phyloP scores from a whole-genome alignment of 37 sponge, comb jelly and placozoan species.

The Spongilla lacustris region DNA sequence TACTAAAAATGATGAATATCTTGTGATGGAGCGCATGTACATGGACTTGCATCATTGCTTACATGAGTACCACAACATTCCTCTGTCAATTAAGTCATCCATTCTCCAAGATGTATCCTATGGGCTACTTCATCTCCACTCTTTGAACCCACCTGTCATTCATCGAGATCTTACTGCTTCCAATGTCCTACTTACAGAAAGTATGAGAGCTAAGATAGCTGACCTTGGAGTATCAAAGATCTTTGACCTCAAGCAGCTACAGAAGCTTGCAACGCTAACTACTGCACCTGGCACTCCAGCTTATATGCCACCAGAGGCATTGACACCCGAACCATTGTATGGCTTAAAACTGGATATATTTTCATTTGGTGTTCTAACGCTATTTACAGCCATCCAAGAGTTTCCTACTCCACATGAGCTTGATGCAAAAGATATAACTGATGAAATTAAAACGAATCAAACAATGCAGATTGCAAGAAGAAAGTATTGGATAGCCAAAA shows the following conservation, averaged over 20 bases:
- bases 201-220: conserved; percentile 28
- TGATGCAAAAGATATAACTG: too few species aligned
- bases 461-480: too few species aligned
- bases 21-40: conserved; percentile 10
- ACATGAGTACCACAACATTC: background rate
- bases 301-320: conserved; percentile 18
- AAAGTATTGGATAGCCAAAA: too few species aligned
- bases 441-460: too few species aligned
- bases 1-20: background rate
- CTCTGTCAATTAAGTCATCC: conserved; percentile 18
- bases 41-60: conserved; percentile 2
- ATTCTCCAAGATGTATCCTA: conserved; percentile 29
- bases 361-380: conserved; percentile 1
- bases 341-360: conserved; percentile 1
- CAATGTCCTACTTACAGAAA: conserved; percentile 56
- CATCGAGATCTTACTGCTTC: conserved; percentile 65
- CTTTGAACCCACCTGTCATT: conserved; percentile 20
- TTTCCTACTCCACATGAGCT: background rate
- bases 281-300: background rate
- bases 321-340: background rate
- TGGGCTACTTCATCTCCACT: conserved; percentile 31
- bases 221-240: background rate
- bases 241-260: background rate
- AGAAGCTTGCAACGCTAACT: background rate
- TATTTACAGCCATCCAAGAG: conserved; percentile 7